These are phyloP conservation scores for Palaemon carinicauda DNA, from an alignment of 1,140 invertebrate species.

Conservation along the genomic window DNA sequence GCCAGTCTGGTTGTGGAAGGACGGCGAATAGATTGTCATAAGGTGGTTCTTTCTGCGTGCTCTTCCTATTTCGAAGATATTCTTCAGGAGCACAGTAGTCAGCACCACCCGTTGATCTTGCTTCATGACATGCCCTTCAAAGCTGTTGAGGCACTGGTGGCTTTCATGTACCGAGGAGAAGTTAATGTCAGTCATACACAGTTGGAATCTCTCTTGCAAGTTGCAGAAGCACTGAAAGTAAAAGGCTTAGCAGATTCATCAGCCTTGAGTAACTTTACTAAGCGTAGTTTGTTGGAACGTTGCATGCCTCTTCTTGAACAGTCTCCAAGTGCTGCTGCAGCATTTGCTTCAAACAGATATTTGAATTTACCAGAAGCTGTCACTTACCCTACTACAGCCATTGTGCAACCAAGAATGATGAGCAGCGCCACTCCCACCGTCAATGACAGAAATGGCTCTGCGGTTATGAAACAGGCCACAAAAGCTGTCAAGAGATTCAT, in stretches of 20 bases:
- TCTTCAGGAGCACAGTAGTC: constrained; percentile 70
- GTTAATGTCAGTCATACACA: constrained; percentile 91
- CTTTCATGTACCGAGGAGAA: constrained; percentile 93
- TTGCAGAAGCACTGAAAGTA: constrained; percentile 81
- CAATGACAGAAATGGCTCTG: neutral
- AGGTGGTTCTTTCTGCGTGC: constrained; percentile 92
- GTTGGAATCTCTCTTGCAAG: constrained; percentile 83
- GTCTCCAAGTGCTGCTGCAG: neutral
- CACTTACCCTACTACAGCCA: constrained; percentile 17
- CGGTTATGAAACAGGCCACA: constrained; percentile 3
- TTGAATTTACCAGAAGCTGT: neutral
- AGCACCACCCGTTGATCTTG: constrained; percentile 82
- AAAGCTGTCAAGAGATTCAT: neutral
- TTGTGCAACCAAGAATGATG: constrained; percentile 28
- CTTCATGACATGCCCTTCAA: constrained; percentile 88
- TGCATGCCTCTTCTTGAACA: constrained; percentile 31
- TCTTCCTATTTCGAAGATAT: constrained; percentile 91
- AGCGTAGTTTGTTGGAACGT: constrained; percentile 9
- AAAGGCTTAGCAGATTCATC: constrained; percentile 78
- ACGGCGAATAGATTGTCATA: constrained; percentile 87
- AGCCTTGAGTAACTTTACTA: constrained; percentile 37
- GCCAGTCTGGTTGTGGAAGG: constrained; percentile 92
- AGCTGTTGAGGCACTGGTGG: constrained; percentile 86
- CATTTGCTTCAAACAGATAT: neutral
- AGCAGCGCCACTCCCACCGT: neutral